Base-by-base conservation (phyloP, 2,888 invertebrate genomes). In the Panzeria rudis region DNA sequence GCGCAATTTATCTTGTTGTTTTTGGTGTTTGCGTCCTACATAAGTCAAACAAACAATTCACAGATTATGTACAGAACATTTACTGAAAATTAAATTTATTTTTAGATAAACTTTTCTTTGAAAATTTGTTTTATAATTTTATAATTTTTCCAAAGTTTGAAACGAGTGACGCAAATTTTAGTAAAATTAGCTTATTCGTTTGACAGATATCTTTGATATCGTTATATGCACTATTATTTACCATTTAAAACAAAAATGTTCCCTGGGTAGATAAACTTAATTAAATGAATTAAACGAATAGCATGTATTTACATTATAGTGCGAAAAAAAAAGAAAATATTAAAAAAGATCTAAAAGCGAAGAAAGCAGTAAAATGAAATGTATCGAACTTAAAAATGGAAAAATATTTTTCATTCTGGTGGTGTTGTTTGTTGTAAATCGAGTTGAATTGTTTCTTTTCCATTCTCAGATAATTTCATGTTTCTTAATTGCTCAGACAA, bases 401-500 rank as follows among this genome's bases (percentile, higher is more conserved):
- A 35, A 35, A 35, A 6, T 41, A n/a, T 11, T 32, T 47, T 8
- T 17, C 11, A 7, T 41, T 41, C 3, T 23, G 2, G 6, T n/a
- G 20, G 44, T 8, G 44, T 23, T 29, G 5, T 54, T 54, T 62
- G 41, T 38, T 61, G 23, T 17, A 61, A 75, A 62, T 52, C 32
- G 41, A 75, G 25, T 54, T 69, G 52, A 6, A 59, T 50, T 38
- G 38, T 56, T 73, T 23, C 38, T 29, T 62, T 75, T 69, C 3
- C 17, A 20, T 66, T 38, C n/a, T 54, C 11, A 44, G 62, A 75
- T 64, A 64, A 47, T 56, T 71, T 38, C 32, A 61, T 72, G 47
- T 23, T 68, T 17, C 66, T 83, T 71, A 82, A 76, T 71, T 83
- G 59, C 23, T 50, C 76, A 77, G 64, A 72, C 64, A 77, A 71